Conservation (phyloP, 2,797 vertebrate genomes). For the Acipenser oxyrinchus region DNA sequence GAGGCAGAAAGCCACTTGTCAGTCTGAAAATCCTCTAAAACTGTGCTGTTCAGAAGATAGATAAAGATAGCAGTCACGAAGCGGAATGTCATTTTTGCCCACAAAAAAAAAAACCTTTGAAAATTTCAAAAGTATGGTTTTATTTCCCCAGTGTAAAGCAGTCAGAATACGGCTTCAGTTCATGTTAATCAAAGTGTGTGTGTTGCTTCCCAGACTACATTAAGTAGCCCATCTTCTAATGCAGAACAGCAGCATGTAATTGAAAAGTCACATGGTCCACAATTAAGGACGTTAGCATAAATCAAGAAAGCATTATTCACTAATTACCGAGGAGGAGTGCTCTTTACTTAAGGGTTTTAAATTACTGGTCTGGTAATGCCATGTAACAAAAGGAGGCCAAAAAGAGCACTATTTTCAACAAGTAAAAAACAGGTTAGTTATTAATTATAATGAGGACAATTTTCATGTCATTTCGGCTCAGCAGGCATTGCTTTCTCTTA, state of each 20-base stretch:
- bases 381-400: conserved; percentile 38
- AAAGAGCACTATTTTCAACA: conserved; percentile 36
- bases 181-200: conserved; percentile 2
- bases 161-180: background rate
- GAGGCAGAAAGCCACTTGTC: no score
- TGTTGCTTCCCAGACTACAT: conserved; percentile 24
- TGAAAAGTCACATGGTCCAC: conserved; percentile 35
- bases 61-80: background rate
- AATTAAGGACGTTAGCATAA: conserved; percentile 35
- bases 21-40: no score
- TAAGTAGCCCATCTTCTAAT: conserved; percentile 28
- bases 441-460: conserved; percentile 45
- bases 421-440: conserved; percentile 32
- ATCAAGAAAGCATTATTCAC: conserved; percentile 22
- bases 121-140: background rate
- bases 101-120: background rate
- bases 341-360: conserved; percentile 33
- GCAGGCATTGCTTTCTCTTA: conserved; percentile 37
- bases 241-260: conserved; percentile 30
- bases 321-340: conserved; percentile 23
- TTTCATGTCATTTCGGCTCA: conserved; percentile 19
- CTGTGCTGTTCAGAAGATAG: background rate
- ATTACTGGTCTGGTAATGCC: conserved; percentile 27
- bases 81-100: background rate
- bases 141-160: conserved; percentile 6